These are phyloP conservation scores for Tichodroma muraria DNA, from an alignment of 2,113 vertebrate genomes.

Conservation along the genomic window DNA sequence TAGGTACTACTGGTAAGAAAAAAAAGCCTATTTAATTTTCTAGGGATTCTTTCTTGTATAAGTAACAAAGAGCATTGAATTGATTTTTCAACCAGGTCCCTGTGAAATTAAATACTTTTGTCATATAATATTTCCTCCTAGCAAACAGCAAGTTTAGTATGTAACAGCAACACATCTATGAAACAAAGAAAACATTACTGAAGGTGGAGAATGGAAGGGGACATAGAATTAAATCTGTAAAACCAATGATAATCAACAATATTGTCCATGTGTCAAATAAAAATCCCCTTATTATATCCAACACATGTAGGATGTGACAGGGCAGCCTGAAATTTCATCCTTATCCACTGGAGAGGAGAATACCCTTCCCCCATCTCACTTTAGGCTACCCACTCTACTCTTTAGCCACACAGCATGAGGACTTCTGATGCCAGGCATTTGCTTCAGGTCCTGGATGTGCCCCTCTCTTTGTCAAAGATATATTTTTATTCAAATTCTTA, in stretches of 20 bases:
- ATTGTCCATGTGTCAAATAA: not conserved
- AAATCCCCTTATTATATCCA: not conserved
- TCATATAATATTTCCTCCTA: conserved; percentile 1
- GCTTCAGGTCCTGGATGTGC: not conserved
- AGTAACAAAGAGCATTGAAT: not conserved
- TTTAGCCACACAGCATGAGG: no score
- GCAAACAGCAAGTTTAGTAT: not conserved
- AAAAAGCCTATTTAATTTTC: not conserved
- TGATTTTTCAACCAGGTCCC: not conserved
- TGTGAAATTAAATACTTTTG: conserved; percentile 20
- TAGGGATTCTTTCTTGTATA: not conserved
- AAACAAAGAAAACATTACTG: not conserved
- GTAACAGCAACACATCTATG: not conserved
- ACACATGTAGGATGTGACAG: not conserved
- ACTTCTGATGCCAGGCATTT: not conserved
- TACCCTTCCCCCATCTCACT: not conserved
- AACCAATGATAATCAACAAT: not conserved
- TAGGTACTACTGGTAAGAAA: not conserved
- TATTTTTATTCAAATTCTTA: not conserved
- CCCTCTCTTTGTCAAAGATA: not conserved
- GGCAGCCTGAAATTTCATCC: not conserved
- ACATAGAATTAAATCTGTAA: not conserved
- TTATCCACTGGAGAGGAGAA: not conserved
- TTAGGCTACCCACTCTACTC: not conserved
- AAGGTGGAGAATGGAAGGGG: not conserved